Conservation (phyloP, 2,113 vertebrate species). For the Calyptomena viridis region DNA sequence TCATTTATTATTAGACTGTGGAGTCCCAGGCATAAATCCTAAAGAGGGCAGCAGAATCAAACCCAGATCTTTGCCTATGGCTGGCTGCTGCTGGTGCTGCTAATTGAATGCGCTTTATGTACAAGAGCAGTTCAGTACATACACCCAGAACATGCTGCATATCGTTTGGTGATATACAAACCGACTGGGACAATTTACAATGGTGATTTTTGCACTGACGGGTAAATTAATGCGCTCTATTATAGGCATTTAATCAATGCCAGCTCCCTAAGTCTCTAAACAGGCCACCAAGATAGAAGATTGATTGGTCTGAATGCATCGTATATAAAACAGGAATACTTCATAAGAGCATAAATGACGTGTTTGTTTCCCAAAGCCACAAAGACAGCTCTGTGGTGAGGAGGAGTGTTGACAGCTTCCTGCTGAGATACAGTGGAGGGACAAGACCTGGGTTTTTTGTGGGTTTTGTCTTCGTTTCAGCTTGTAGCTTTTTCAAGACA, state of each 20-base stretch:
- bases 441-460: neutral
- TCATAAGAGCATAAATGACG: neutral
- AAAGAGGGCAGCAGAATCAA: slow-evolving; percentile 52
- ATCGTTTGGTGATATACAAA: neutral
- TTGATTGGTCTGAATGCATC: slow-evolving; percentile 48
- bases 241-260: slow-evolving; percentile 83
- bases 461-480: neutral
- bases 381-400: neutral
- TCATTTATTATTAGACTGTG: neutral
- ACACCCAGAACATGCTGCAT: neutral
- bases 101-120: slow-evolving; percentile 36
- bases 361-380: slow-evolving; percentile 21
- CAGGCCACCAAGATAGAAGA: slow-evolving; percentile 61
- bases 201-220: slow-evolving; percentile 68
- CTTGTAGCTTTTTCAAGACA: neutral
- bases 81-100: neutral
- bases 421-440: neutral
- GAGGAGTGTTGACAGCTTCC: neutral
- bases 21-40: neutral
- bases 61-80: neutral
- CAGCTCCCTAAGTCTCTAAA: slow-evolving; percentile 67
- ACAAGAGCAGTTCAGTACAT: neutral
- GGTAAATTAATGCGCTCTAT: slow-evolving; percentile 78
- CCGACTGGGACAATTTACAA: slow-evolving; percentile 49
- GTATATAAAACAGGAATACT: slow-evolving; percentile 55